Evolutionary conservation across 2,888 invertebrate genomes (phyloP).

Genomic region (Lepeophtheirus nordmannii): DNA sequence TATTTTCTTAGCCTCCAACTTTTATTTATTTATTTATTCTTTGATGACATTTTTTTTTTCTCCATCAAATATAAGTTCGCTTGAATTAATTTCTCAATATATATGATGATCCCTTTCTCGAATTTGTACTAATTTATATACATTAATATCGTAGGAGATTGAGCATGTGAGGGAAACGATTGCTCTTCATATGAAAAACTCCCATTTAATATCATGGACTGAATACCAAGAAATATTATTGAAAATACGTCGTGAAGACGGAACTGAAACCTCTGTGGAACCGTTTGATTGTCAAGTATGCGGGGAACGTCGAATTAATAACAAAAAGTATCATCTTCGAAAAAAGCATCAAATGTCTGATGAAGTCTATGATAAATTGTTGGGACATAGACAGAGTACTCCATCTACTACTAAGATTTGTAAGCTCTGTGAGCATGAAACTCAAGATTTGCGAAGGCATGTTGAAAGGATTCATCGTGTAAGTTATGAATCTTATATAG

Average conservation of each 20-base stretch:
- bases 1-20: too few relatives aligned
- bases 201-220: conserved; percentile 24
- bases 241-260: conserved; percentile 15
- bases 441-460: conserved; percentile 18
- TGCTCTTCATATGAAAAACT: conserved; percentile 24
- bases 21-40: too few relatives aligned
- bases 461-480: conserved; percentile 17
- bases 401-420: conserved; percentile 5
- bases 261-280: conserved; percentile 7
- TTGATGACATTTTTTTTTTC: too few relatives aligned
- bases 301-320: conserved; percentile 11
- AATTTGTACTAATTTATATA: too few relatives aligned
- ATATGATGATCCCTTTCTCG: background rate
- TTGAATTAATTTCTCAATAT: background rate
- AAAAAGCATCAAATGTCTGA: conserved; percentile 24
- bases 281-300: conserved; percentile 23
- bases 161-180: conserved; percentile 21
- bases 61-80: background rate
- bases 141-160: background rate
- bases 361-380: conserved; percentile 22
- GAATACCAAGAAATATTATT: conserved; percentile 23
- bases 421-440: conserved; percentile 21
- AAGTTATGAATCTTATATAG: conserved; percentile 11
- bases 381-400: conserved; percentile 7
- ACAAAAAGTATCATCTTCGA: conserved; percentile 19